Evolutionary conservation across 2,113 vertebrate species (phyloP).

Genomic region (Cyphomyrus discorhynchus): DNA sequence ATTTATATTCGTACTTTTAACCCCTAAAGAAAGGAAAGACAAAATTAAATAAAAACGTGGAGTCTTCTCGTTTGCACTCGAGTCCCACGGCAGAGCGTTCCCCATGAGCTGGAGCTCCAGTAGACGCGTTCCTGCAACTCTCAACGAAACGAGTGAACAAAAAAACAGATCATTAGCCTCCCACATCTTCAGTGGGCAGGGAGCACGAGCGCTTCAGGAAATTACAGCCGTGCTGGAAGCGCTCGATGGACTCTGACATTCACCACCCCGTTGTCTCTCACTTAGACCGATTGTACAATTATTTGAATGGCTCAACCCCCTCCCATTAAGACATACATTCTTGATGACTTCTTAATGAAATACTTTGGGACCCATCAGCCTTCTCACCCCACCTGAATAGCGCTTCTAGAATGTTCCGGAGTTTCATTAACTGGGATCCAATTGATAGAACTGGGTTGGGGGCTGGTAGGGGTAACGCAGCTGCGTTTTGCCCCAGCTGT

Average conservation of each 20-base stretch:
- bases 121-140: not conserved
- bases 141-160: not conserved
- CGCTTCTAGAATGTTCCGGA: not conserved
- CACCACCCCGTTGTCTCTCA: slow-evolving; percentile 13
- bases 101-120: not conserved
- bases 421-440: not conserved
- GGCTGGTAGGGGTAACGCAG: not conserved
- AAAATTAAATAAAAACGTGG: not conserved
- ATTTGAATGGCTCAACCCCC: not conserved
- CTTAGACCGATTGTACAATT: slow-evolving; percentile 6
- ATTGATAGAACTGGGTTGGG: not conserved
- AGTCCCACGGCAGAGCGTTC: not conserved
- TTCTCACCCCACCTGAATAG: not conserved
- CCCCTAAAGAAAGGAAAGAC: not conserved
- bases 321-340: not conserved
- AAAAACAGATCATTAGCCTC: slow-evolving; percentile 37
- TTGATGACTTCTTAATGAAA: not conserved
- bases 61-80: not conserved
- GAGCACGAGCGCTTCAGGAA: slow-evolving; percentile 19
- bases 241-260: not conserved
- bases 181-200: slow-evolving; percentile 29
- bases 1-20: not conserved
- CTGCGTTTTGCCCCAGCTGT: slow-evolving; percentile 32
- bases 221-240: slow-evolving; percentile 18
- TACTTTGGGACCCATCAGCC: not conserved